A percentile compares a stretch with the other conserved stretches of the same genome.
Conservation (phyloP, 2,797 vertebrate species). For the Galago senegalensis region DNA sequence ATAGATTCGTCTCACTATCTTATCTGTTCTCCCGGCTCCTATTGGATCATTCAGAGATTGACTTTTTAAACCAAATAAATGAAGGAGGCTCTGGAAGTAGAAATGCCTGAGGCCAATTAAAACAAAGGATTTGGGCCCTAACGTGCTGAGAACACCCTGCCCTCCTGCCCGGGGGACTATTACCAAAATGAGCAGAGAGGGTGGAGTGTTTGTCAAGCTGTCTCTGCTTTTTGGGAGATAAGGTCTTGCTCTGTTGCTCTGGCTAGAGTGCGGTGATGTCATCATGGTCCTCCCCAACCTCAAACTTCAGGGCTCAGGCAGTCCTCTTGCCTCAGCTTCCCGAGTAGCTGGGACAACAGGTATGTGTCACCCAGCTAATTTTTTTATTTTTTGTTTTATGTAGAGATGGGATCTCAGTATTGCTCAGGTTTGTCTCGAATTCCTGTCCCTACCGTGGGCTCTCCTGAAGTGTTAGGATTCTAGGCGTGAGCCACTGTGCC, state of each 20-base stretch:
- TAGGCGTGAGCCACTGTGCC: not conserved
- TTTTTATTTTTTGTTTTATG: not conserved
- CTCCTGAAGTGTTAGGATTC: not conserved
- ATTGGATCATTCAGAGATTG: constrained; percentile 42
- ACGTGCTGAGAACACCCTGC: not conserved
- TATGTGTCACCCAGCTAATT: not conserved
- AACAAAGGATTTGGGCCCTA: not conserved
- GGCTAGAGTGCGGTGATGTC: not conserved
- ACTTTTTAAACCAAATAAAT: constrained; percentile 56
- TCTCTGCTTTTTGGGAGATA: not conserved
- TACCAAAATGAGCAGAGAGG: not conserved
- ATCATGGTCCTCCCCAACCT: not conserved
- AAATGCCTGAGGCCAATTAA: constrained; percentile 38
- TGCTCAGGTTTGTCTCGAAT: not conserved
- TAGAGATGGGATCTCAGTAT: not conserved
- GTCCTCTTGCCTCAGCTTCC: not conserved
- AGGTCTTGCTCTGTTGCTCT: not conserved
- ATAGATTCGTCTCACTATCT: constrained; percentile 42
- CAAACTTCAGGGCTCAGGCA: not conserved
- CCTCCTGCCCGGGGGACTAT: not conserved
- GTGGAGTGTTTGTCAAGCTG: not conserved
- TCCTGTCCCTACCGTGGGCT: not conserved
- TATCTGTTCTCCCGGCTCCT: constrained; percentile 62
- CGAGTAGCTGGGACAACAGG: not conserved
- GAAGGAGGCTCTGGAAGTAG: constrained; percentile 30